A percentile compares a stretch with the other conserved stretches of the same genome.
phyloP scores from a whole-genome alignment of 2,797 vertebrate species.

The Nasua narica region DNA sequence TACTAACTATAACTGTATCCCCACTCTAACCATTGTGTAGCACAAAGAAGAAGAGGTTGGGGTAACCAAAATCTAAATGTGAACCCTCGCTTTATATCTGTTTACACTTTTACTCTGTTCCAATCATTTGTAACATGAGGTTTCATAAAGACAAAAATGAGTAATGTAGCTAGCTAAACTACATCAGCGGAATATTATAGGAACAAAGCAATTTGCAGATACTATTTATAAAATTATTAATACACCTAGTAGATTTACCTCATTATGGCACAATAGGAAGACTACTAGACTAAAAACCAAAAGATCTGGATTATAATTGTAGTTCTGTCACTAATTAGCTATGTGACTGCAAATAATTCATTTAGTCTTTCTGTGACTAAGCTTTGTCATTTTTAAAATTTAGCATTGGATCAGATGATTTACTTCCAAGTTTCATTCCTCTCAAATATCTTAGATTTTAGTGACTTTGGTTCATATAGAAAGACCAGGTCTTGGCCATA shows the following conservation, averaged over 20 bases:
- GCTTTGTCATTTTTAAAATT: constrained; percentile 21
- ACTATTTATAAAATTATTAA: not conserved
- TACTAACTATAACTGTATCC: not conserved
- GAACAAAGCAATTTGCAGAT: not conserved
- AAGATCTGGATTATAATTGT: not conserved
- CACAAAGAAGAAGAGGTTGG: not conserved
- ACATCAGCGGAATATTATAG: not conserved
- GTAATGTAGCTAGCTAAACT: not conserved
- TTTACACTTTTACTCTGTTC: not conserved
- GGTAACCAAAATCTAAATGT: not conserved
- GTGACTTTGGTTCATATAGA: not conserved
- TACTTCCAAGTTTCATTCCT: not conserved
- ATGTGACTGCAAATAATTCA: not conserved
- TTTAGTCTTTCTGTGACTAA: not conserved
- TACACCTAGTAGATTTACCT: not conserved
- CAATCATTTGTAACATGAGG: not conserved
- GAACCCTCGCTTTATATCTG: not conserved
- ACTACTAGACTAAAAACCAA: not conserved
- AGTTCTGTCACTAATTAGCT: not conserved
- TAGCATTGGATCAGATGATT: not conserved
- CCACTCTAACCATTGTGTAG: not conserved
- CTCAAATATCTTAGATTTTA: not conserved
- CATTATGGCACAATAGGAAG: not conserved
- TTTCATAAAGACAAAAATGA: constrained; percentile 36
- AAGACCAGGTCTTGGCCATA: not conserved